These are phyloP conservation scores for Ciconia maguari DNA, from an alignment of 2,113 vertebrate species.

Conservation along the genomic window DNA sequence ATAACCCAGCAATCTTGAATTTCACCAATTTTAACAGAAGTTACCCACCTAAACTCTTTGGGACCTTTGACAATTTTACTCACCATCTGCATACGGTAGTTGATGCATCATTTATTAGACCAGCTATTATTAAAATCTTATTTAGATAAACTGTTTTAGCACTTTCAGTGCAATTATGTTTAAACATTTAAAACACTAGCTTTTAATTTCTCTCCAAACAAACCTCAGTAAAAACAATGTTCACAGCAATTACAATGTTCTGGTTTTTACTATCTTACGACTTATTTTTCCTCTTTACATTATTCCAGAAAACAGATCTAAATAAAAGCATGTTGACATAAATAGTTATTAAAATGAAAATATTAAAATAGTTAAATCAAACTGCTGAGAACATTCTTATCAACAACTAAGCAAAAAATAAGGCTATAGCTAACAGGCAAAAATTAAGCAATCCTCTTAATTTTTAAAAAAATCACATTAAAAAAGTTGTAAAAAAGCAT, in stretches of 20 bases:
- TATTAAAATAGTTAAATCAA: background rate
- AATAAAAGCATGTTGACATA: background rate
- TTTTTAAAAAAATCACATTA: background rate
- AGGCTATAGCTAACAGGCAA: background rate
- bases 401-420: background rate
- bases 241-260: background rate
- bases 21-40: background rate
- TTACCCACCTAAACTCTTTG: background rate
- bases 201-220: background rate
- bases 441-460: background rate
- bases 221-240: background rate
- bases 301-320: background rate
- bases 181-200: background rate
- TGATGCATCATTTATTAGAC: background rate
- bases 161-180: background rate
- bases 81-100: background rate
- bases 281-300: background rate
- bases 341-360: background rate
- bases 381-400: background rate
- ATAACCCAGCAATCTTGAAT: background rate
- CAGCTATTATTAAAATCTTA: background rate
- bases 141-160: background rate
- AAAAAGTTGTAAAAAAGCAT: background rate
- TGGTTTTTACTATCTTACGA: background rate
- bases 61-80: background rate